These are phyloP conservation scores for Periophthalmus modestus DNA, from an alignment of 2,113 vertebrate species.

Conservation along the genomic window DNA sequence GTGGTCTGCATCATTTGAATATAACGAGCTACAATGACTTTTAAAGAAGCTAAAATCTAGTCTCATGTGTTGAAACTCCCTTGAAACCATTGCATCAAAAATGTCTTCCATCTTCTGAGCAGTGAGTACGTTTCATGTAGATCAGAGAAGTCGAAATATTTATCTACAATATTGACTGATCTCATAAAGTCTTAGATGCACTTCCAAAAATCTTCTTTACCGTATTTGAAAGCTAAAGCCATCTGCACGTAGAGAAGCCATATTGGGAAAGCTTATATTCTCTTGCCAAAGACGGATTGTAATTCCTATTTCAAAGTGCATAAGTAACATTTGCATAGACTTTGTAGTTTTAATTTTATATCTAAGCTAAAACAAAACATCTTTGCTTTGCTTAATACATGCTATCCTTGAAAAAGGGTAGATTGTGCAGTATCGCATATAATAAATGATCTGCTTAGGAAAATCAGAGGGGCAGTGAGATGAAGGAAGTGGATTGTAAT, in stretches of 20 bases:
- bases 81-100: neutral
- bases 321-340: neutral
- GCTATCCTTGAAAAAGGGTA: too few relatives aligned
- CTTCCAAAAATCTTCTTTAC: neutral
- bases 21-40: neutral
- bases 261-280: neutral
- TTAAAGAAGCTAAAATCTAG: neutral
- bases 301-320: neutral
- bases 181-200: neutral
- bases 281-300: neutral
- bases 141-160: neutral
- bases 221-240: neutral
- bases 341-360: neutral
- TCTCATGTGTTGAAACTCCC: neutral
- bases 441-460: neutral
- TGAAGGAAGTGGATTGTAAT: constrained; percentile 5
- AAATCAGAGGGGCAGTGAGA: constrained; percentile 19
- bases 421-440: neutral
- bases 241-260: neutral
- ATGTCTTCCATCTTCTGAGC: neutral
- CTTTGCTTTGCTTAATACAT: too few relatives aligned
- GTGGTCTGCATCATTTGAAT: neutral
- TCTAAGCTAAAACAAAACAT: neutral
- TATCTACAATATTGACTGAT: neutral
- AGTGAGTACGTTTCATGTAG: neutral